phyloP scores from a whole-genome alignment of 53 echinoderm and acorn worm genomes.

The Holothuria scabra region DNA sequence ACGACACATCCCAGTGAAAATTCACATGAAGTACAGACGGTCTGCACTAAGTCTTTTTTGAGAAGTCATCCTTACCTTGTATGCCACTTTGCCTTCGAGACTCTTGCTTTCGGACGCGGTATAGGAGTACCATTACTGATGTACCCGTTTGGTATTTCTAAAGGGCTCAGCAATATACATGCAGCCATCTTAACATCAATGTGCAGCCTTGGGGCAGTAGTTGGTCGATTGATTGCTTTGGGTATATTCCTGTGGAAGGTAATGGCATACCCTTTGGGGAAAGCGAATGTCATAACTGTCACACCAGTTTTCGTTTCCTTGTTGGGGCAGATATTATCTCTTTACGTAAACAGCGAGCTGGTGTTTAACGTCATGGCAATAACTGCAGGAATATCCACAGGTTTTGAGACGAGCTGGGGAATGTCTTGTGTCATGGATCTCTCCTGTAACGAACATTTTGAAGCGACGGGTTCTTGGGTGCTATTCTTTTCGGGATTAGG shows the following conservation, averaged over 20 bases:
- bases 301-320: background rate
- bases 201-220: background rate
- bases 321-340: background rate
- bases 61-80: background rate
- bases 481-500: constrained; percentile 4
- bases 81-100: background rate
- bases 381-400: background rate
- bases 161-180: background rate
- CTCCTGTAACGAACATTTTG: constrained; percentile 16
- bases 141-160: background rate
- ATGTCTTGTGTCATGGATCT: background rate
- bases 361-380: background rate
- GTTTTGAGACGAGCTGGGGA: background rate
- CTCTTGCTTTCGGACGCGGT: background rate
- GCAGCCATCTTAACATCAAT: background rate
- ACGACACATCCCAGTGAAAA: no score
- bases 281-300: background rate
- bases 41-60: background rate
- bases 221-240: background rate
- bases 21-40: background rate
- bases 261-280: background rate
- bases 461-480: constrained; percentile 4
- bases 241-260: background rate
- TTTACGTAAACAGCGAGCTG: no score
- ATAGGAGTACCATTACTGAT: background rate